phyloP scores from a whole-genome alignment of 2,797 vertebrate species.

The Lagocephalus sceleratus region DNA sequence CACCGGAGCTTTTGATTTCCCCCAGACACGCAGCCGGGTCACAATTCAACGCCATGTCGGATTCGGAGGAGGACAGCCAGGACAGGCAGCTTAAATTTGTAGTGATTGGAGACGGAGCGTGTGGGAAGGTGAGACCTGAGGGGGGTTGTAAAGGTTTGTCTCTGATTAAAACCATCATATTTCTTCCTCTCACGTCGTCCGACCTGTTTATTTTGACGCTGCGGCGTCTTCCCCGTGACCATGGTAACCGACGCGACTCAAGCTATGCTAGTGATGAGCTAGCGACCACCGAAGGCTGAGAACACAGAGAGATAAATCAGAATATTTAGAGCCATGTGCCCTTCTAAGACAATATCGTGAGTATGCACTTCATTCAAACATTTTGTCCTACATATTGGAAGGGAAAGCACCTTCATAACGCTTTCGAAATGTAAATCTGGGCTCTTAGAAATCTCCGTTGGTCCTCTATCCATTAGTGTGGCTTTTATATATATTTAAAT shows the following conservation, averaged over 20 bases:
- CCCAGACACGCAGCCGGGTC: slow-evolving; percentile 3
- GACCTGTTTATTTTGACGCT: slow-evolving; percentile 6
- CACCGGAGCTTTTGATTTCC: neutral
- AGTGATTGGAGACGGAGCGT: slow-evolving; percentile 93
- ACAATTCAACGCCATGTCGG: slow-evolving; percentile 81
- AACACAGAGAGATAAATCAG: neutral
- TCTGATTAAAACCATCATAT: neutral
- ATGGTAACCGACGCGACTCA: slow-evolving; percentile 63
- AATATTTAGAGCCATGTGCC: neutral
- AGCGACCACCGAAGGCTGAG: slow-evolving; percentile 11
- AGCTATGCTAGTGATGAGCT: slow-evolving; percentile 33
- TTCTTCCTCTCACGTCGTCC: neutral
- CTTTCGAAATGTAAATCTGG: too few species aligned
- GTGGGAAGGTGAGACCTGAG: slow-evolving; percentile 89
- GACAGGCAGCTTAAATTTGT: slow-evolving; percentile 95
- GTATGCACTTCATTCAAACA: too few species aligned
- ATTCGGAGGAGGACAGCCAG: slow-evolving; percentile 93
- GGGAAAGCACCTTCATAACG: too few species aligned
- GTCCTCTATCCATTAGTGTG: too few species aligned
- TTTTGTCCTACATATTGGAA: too few species aligned
- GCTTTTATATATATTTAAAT: too few species aligned
- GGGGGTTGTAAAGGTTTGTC: too few species aligned
- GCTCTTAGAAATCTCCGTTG: too few species aligned
- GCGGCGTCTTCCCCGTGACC: slow-evolving; percentile 37
- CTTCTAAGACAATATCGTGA: neutral